Conservation (phyloP, 2,888 invertebrate species). For the Epiblema foenella region DNA sequence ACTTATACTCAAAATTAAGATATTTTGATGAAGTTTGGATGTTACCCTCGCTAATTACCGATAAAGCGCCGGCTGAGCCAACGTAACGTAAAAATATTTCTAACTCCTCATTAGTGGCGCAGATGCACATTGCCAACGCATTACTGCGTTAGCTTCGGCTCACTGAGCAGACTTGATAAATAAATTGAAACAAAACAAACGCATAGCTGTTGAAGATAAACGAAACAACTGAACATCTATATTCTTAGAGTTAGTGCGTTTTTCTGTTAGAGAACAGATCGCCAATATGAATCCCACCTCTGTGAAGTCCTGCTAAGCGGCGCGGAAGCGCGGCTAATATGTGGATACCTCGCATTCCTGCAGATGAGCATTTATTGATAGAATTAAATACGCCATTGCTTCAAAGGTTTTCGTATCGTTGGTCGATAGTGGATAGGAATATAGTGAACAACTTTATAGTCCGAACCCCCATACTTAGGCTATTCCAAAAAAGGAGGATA, state of each 20-base stretch:
- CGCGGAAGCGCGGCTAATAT: constrained; percentile 82
- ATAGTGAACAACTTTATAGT: not conserved
- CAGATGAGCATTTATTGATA: constrained; percentile 61
- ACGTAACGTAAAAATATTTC: constrained; percentile 68
- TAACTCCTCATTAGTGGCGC: constrained; percentile 73
- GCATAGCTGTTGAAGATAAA: constrained; percentile 65
- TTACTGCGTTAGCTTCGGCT: constrained; percentile 73
- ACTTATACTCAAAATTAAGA: not conserved
- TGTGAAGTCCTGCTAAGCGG: constrained; percentile 81
- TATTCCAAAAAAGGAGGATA: no score
- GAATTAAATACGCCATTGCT: constrained; percentile 12
- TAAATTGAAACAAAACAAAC: constrained; percentile 84
- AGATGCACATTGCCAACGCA: constrained; percentile 59
- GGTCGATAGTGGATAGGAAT: not conserved
- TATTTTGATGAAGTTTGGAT: constrained; percentile 24
- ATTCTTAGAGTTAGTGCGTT: constrained; percentile 17
- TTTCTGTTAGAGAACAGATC: constrained; percentile 51
- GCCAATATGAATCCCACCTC: constrained; percentile 80
- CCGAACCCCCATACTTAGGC: not conserved
- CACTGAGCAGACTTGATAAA: constrained; percentile 83
- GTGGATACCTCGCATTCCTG: constrained; percentile 76
- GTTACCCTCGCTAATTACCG: constrained; percentile 43
- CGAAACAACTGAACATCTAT: not conserved
- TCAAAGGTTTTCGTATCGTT: constrained; percentile 12
- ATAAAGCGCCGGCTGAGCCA: constrained; percentile 62